Conservation (phyloP, 2,888 invertebrate genomes). For the Cabera pusaria region DNA sequence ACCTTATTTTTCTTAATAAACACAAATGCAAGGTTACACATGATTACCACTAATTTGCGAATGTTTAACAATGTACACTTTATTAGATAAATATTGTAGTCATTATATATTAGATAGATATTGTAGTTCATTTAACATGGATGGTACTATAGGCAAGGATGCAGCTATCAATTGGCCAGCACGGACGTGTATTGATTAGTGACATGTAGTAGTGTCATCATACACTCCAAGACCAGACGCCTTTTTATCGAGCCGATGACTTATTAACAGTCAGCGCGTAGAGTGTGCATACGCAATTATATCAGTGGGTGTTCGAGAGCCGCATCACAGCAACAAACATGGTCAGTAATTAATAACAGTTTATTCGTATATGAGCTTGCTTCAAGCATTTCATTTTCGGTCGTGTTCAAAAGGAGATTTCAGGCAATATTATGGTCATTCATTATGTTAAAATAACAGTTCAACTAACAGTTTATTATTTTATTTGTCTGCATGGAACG, state of each 20-base stretch:
- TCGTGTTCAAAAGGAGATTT: no score
- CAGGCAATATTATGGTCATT: no score
- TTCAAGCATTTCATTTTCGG: no score
- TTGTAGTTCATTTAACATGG: constrained; percentile 54
- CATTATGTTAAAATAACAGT: no score
- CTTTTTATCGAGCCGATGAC: constrained; percentile 29
- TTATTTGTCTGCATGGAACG: no score
- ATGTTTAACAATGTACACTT: constrained; percentile 27
- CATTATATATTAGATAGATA: constrained; percentile 37
- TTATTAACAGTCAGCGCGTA: constrained; percentile 16
- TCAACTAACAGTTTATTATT: no score
- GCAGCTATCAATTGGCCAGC: constrained; percentile 38
- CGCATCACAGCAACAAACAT: constrained; percentile 26
- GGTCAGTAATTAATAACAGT: constrained; percentile 33
- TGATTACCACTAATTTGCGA: constrained; percentile 16
- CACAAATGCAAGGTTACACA: neutral
- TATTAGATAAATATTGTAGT: constrained; percentile 42
- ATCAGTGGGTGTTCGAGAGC: constrained; percentile 14
- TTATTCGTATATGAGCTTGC: no score
- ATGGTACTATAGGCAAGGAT: constrained; percentile 35
- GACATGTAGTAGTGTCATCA: constrained; percentile 43
- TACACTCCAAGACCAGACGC: constrained; percentile 48
- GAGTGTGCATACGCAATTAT: constrained; percentile 19
- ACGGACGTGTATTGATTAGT: constrained; percentile 34
- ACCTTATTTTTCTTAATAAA: no score